Evolutionary conservation across 1,140 invertebrate genomes (phyloP).

Genomic region (Neuroterus valhalla): DNA sequence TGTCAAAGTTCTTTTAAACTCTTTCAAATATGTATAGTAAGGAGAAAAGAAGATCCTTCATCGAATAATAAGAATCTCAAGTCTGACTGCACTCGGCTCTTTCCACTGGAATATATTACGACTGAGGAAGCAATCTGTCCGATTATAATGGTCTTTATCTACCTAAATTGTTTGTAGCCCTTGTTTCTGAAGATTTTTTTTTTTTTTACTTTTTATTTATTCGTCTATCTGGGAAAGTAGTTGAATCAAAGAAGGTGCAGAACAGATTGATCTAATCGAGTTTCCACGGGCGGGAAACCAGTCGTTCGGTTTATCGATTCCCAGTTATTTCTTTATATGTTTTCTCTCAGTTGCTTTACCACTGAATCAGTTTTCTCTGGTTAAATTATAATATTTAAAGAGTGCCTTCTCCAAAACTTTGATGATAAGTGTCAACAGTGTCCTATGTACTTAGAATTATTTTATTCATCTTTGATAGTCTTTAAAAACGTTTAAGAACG

Average conservation of each 20-base stretch:
- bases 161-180: background rate
- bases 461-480: no score
- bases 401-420: background rate
- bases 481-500: no score
- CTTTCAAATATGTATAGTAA: no score
- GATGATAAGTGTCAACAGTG: background rate
- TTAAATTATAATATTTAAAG: slow-evolving; percentile 30
- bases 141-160: background rate
- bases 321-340: slow-evolving; percentile 17
- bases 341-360: background rate
- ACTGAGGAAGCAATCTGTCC: no score
- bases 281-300: background rate
- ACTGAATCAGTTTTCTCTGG: background rate
- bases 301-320: slow-evolving; percentile 11
- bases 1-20: no score
- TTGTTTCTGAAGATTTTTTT: background rate
- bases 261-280: slow-evolving; percentile 34
- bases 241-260: slow-evolving; percentile 8
- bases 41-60: no score
- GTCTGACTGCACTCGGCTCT: no score
- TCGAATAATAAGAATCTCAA: no score
- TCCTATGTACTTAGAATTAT: no score
- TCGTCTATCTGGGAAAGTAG: background rate
- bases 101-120: no score
- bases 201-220: background rate